These are phyloP conservation scores for Hydropotes inermis DNA, from an alignment of 2,113 vertebrate genomes.

Conservation along the genomic window DNA sequence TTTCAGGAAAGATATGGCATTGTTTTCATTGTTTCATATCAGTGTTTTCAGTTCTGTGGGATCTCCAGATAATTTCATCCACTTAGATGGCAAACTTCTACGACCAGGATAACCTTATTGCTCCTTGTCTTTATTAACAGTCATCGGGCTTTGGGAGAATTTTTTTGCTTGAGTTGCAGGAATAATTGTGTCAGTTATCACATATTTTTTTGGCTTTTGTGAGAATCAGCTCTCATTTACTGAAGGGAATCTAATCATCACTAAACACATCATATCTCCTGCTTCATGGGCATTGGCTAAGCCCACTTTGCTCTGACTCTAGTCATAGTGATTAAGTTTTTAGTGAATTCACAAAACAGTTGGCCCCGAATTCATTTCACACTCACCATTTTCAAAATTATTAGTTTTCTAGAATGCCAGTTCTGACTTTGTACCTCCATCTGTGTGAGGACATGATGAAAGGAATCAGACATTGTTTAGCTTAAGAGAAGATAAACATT, in stretches of 20 bases:
- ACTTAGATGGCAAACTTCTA: not conserved
- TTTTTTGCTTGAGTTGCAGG: constrained; percentile 45
- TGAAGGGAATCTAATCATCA: constrained; percentile 32
- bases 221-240: constrained; percentile 1
- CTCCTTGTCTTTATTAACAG: constrained; percentile 41
- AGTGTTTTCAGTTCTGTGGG: not conserved
- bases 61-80: not conserved
- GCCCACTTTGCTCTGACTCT: not conserved
- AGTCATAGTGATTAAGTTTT: constrained; percentile 11
- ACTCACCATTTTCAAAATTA: not conserved
- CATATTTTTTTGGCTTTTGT: constrained; percentile 2
- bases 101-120: not conserved
- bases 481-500: not conserved
- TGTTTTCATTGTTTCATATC: not conserved
- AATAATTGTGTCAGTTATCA: constrained; percentile 46
- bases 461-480: not conserved
- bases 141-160: not conserved
- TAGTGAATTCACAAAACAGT: not conserved
- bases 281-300: constrained; percentile 21
- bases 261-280: constrained; percentile 25
- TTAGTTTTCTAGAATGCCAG: not conserved
- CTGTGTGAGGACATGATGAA: not conserved
- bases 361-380: not conserved
- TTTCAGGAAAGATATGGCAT: not conserved
- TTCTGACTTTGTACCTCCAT: not conserved